These are phyloP conservation scores for Phengaris arion DNA, from an alignment of 2,888 invertebrate species.

Conservation along the genomic window DNA sequence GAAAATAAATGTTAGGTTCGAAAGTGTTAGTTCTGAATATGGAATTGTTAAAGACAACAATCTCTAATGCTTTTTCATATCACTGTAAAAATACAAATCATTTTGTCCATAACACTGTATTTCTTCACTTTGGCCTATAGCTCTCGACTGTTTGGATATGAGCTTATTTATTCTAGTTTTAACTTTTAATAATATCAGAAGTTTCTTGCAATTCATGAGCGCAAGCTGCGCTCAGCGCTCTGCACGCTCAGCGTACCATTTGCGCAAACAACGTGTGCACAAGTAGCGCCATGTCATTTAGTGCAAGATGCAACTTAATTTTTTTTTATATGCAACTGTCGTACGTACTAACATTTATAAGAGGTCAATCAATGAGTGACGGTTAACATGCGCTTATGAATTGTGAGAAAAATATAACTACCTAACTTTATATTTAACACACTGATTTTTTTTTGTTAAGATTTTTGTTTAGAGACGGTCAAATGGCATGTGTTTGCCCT, in stretches of 20 bases:
- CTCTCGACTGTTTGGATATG: conserved; percentile 58
- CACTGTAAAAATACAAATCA: background rate
- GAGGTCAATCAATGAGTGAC: no score
- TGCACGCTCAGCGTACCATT: background rate
- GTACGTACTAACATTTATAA: background rate
- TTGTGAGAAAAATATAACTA: background rate
- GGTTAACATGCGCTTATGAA: background rate
- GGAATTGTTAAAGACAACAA: background rate
- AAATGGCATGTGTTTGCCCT: background rate
- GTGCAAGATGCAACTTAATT: no score
- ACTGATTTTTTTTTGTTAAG: background rate
- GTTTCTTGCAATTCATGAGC: conserved; percentile 25
- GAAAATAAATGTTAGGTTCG: background rate
- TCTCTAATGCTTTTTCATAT: background rate
- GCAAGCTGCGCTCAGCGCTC: background rate
- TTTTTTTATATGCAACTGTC: no score
- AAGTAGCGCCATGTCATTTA: no score
- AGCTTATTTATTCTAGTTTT: conserved; percentile 70
- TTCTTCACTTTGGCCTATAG: conserved; percentile 57
- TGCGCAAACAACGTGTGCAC: background rate
- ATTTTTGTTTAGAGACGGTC: background rate
- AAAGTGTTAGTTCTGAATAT: background rate
- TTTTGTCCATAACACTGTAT: conserved; percentile 1
- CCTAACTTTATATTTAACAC: background rate
- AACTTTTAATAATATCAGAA: conserved; percentile 40